Evolutionary conservation across 1,140 invertebrate genomes (phyloP).

Genomic region (Drosophila bifasciata): DNA sequence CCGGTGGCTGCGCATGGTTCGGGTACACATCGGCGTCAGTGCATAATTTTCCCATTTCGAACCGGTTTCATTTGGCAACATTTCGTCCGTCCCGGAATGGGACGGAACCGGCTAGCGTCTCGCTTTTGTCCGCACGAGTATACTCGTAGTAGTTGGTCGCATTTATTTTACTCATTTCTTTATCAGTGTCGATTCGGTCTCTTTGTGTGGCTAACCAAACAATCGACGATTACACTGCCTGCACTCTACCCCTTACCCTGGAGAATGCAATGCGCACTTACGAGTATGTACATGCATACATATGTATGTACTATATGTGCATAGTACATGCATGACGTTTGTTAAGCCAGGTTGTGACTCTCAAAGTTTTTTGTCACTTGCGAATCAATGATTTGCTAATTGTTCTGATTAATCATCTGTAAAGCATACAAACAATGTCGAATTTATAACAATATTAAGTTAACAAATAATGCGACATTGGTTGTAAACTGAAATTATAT

Average conservation of each 20-base stretch:
- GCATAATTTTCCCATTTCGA: constrained; percentile 59
- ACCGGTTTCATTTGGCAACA: constrained; percentile 58
- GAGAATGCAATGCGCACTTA: background rate
- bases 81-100: no score
- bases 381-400: no score
- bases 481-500: constrained; percentile 24
- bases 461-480: constrained; percentile 29
- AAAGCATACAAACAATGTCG: no score
- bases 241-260: no score
- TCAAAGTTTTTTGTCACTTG: no score
- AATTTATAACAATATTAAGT: constrained; percentile 2
- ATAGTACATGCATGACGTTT: no score
- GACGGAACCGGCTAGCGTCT: no score
- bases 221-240: constrained; percentile 16
- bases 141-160: background rate
- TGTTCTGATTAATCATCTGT: no score
- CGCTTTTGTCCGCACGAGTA: no score
- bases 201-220: constrained; percentile 28
- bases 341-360: no score
- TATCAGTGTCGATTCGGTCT: background rate
- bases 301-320: no score
- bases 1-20: constrained; percentile 34
- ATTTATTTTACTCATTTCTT: constrained; percentile 6
- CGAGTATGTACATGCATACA: no score
- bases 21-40: constrained; percentile 7